These are phyloP conservation scores for Campopleginae sp. DNA, from an alignment of 2,888 invertebrate species.

Conservation along the genomic window DNA sequence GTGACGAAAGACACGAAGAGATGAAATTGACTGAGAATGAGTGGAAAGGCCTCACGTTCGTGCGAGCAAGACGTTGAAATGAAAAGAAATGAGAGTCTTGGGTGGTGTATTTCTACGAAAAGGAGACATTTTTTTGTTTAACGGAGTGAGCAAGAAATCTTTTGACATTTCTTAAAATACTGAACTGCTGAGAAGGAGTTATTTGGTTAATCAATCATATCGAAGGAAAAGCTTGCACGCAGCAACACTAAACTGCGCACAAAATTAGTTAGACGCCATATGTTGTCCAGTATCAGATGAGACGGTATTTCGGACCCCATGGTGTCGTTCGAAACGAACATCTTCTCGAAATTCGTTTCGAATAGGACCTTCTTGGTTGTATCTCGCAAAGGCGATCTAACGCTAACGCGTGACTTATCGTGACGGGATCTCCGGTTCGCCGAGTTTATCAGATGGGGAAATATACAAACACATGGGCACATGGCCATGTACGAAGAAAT, in stretches of 20 bases:
- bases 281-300: conserved; percentile 26
- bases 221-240: neutral
- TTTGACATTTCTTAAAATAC: neutral
- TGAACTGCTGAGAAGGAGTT: neutral
- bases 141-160: neutral
- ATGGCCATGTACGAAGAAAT: conserved; percentile 4
- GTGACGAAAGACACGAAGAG: conserved; percentile 8
- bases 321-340: conserved; percentile 24
- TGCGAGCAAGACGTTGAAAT: neutral
- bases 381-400: conserved; percentile 57
- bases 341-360: conserved; percentile 64
- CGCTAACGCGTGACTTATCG: conserved; percentile 67
- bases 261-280: conserved; percentile 22
- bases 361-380: conserved; percentile 53
- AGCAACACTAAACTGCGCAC: neutral
- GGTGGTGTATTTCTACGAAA: neutral
- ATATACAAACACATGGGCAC: conserved; percentile 37
- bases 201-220: neutral
- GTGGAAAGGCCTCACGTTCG: conserved; percentile 8
- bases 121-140: neutral
- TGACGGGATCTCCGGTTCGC: conserved; percentile 53
- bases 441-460: conserved; percentile 61
- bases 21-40: conserved; percentile 33
- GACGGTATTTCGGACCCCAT: conserved; percentile 30
- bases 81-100: neutral